Evolutionary conservation across 2,888 invertebrate species (phyloP).

Genomic region (Amiota communis): DNA sequence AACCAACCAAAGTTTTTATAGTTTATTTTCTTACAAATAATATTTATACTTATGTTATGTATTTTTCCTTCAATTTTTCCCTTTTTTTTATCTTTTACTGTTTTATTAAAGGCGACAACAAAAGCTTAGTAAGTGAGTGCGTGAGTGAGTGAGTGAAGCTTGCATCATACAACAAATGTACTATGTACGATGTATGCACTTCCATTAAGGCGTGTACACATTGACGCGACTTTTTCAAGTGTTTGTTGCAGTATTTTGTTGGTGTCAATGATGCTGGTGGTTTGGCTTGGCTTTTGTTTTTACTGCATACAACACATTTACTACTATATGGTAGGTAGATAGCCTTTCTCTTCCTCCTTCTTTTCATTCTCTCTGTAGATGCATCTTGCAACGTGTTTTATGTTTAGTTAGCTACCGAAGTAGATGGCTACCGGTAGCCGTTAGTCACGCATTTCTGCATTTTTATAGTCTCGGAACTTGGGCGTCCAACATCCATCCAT

Average conservation of each 20-base stretch:
- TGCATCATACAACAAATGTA: slow-evolving; percentile 44
- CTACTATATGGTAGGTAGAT: slow-evolving; percentile 32
- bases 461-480: slow-evolving; percentile 48
- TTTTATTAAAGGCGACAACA: neutral
- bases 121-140: neutral
- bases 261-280: slow-evolving; percentile 19
- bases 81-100: neutral
- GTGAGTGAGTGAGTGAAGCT: too few species aligned
- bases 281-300: slow-evolving; percentile 53
- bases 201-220: slow-evolving; percentile 72
- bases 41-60: slow-evolving; percentile 12
- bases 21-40: slow-evolving; percentile 26
- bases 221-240: slow-evolving; percentile 67
- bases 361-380: slow-evolving; percentile 33
- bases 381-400: slow-evolving; percentile 46
- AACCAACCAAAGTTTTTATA: slow-evolving; percentile 9
- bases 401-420: slow-evolving; percentile 61
- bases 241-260: slow-evolving; percentile 57
- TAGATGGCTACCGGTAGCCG: slow-evolving; percentile 64
- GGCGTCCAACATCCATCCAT: slow-evolving; percentile 34
- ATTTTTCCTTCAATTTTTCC: slow-evolving; percentile 1
- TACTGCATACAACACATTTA: slow-evolving; percentile 50
- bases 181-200: slow-evolving; percentile 68
- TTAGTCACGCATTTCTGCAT: slow-evolving; percentile 69
- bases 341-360: neutral